Evolutionary conservation across 2,113 vertebrate genomes (phyloP).

Genomic region (Rhynchomys soricoides): DNA sequence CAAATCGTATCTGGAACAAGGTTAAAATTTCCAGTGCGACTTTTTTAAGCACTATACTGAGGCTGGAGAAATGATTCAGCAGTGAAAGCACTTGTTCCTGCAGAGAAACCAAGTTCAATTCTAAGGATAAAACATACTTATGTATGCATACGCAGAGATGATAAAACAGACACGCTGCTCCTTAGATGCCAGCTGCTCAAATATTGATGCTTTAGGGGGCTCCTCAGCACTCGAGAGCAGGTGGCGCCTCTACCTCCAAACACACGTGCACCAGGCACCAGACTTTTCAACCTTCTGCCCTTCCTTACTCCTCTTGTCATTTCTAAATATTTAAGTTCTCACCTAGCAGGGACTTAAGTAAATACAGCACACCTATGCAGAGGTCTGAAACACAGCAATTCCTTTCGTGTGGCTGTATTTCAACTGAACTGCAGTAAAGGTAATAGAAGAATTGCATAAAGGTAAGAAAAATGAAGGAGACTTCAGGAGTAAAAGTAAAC

Average conservation of each 20-base stretch:
- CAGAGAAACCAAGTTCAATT: neutral
- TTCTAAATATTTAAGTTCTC: constrained; percentile 33
- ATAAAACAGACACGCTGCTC: neutral
- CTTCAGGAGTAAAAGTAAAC: neutral
- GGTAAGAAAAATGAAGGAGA: neutral
- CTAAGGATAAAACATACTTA: neutral
- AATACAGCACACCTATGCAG: neutral
- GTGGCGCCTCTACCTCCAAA: neutral
- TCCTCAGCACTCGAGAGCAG: neutral
- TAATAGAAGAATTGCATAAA: neutral
- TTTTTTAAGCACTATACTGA: neutral
- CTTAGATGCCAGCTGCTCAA: neutral
- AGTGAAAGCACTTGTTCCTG: neutral
- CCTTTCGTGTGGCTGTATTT: neutral
- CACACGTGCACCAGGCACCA: neutral
- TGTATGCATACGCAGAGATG: neutral
- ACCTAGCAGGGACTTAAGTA: neutral
- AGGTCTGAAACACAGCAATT: neutral
- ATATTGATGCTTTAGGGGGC: neutral
- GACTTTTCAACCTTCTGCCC: neutral
- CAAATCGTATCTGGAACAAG: constrained; percentile 1
- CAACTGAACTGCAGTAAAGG: neutral
- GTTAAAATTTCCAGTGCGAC: neutral
- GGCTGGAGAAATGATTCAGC: neutral
- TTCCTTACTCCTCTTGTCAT: neutral